Base-by-base conservation (phyloP, 2,888 invertebrate species). In the Xanthorhoe spadicearia region DNA sequence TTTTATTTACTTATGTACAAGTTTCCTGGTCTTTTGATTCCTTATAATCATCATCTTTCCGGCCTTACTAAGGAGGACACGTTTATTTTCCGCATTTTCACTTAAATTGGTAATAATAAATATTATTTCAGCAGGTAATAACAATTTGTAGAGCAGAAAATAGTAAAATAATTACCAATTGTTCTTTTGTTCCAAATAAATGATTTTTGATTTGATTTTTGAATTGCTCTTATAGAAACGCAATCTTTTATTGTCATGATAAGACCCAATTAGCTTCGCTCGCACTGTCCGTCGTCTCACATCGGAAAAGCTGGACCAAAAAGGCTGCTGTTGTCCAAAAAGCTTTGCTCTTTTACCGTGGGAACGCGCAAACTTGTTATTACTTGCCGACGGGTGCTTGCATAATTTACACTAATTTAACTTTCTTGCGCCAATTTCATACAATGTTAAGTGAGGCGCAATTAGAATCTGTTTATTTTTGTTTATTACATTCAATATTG, bases 361-460 rank as follows among this genome's bases (percentile, higher is more conserved):
- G 67, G 72, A 70, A 72, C 58, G 48, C 56, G 49, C 56, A 61
- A 71, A 68, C 72, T 71, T 64, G 71, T 71, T 74, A 72, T 73
- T 71, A 71, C 70, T 58, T 35, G 68, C 53, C 65, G 28, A 17
- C 2, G 61, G 75, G 72, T 74, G 64, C 75, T 78, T 76, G 76
- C 71, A 80, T 80, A 81, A 81, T 82, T 82, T 78, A 74, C 76
- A 71, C 72, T 77, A 78, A 81, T 82, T 81, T 79, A 43, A 4
- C 71, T 67, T 77, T 75, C 77, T 78, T 74, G 56, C 55, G 64
- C 66, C 62, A 65, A 70, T 74, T 68, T 65, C 61, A 58, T 66
- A 66, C 71, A 71, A 67, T 66, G 68, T 66, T 32, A 8, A 6
- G 51, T 48, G 23, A 43, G 18, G 13, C 50, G 51, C 48, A 28